phyloP scores from a whole-genome alignment of 1,140 invertebrate genomes.

The Drosophila mauritiana region DNA sequence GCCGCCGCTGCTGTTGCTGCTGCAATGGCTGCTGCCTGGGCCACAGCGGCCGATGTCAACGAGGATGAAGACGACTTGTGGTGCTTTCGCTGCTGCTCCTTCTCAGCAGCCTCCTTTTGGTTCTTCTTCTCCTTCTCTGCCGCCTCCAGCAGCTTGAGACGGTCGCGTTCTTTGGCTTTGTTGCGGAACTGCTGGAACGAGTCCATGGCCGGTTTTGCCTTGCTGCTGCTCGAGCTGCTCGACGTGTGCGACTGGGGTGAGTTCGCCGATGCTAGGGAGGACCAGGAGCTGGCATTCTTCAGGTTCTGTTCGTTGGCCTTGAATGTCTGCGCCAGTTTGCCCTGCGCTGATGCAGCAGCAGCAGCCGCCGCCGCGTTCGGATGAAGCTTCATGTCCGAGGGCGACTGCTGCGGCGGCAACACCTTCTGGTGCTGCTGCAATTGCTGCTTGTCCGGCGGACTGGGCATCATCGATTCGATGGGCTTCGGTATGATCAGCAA shows the following conservation, averaged over 20 bases:
- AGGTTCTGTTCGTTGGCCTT: constrained; percentile 90
- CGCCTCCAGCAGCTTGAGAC: constrained; percentile 93
- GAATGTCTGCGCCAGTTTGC: constrained; percentile 87
- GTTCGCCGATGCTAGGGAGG: constrained; percentile 92
- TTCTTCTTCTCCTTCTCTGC: constrained; percentile 94
- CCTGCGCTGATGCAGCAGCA: constrained; percentile 33
- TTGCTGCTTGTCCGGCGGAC: constrained; percentile 85
- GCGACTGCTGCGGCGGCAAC: constrained; percentile 72
- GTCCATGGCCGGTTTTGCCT: constrained; percentile 89
- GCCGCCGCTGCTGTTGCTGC: constrained; percentile 30
- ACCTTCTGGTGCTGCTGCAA: constrained; percentile 68
- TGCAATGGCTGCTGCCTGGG: constrained; percentile 10
- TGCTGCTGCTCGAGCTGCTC: constrained; percentile 85
- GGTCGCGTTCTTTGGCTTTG: constrained; percentile 97
- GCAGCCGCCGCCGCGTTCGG: constrained; percentile 17
- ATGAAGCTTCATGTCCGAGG: constrained; percentile 81
- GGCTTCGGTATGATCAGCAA: constrained; percentile 87
- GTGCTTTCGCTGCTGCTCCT: constrained; percentile 86
- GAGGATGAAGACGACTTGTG: constrained; percentile 85
- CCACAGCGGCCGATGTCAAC: constrained; percentile 29
- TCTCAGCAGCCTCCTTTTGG: constrained; percentile 91
- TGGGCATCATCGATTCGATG: constrained; percentile 87
- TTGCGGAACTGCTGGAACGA: constrained; percentile 95
- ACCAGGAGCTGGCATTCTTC: constrained; percentile 97
- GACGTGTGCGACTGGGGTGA: constrained; percentile 89